Percentiles rank a stretch among this genome's conserved stretches.
These are phyloP conservation scores for Chelon labrosus DNA, from an alignment of 2,797 vertebrate genomes.

Conservation along the genomic window DNA sequence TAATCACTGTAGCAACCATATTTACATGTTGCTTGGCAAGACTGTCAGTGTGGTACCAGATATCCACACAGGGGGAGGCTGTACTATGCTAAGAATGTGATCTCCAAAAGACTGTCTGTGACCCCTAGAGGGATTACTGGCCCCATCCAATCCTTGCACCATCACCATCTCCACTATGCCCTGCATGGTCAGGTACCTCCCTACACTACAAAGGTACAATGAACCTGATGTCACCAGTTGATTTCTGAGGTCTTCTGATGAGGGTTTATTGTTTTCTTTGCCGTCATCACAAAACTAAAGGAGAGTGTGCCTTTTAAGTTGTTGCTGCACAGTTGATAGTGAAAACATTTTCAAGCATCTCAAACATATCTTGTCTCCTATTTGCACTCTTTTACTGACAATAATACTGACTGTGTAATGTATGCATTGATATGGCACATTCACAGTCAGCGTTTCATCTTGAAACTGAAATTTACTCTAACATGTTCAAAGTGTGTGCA, in stretches of 20 bases:
- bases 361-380: no score
- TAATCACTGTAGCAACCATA: background rate
- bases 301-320: no score
- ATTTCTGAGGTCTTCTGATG: background rate
- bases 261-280: background rate
- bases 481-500: no score
- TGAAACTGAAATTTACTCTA: no score
- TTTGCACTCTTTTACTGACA: no score
- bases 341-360: no score
- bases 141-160: constrained; percentile 8
- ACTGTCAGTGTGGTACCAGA: constrained; percentile 32
- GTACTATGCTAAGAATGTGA: constrained; percentile 26
- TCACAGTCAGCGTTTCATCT: no score
- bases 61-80: constrained; percentile 35
- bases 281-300: background rate
- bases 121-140: constrained; percentile 5
- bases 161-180: background rate
- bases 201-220: background rate
- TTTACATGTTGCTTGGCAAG: constrained; percentile 25
- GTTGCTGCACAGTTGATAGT: no score
- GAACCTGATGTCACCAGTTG: background rate
- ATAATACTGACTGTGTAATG: no score
- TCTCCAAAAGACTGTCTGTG: constrained; percentile 16
- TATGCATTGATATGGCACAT: no score
- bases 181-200: background rate